These are phyloP conservation scores for Drosophila pectinifera DNA, from an alignment of 1,140 invertebrate species.

Conservation along the genomic window DNA sequence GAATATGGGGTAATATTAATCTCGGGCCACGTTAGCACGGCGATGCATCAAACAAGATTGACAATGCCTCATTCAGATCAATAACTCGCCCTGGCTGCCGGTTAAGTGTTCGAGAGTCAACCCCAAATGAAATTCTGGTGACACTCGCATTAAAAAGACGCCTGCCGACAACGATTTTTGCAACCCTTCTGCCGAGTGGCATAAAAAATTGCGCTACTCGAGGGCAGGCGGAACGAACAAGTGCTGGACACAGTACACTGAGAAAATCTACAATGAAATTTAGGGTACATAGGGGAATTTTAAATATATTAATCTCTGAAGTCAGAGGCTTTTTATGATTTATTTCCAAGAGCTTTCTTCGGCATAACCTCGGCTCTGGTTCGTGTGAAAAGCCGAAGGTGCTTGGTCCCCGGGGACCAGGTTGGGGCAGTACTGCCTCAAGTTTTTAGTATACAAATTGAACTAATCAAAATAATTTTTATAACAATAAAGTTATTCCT, in stretches of 20 bases:
- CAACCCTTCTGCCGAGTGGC: slow-evolving; percentile 72
- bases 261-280: background rate
- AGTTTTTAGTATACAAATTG: too few species aligned
- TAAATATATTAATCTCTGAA: too few species aligned
- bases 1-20: slow-evolving; percentile 67
- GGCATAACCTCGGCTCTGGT: too few species aligned
- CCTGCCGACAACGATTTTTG: slow-evolving; percentile 52
- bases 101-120: slow-evolving; percentile 41
- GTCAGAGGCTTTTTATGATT: too few species aligned
- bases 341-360: too few species aligned
- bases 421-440: too few species aligned
- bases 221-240: slow-evolving; percentile 76
- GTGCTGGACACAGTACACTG: slow-evolving; percentile 39
- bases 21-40: slow-evolving; percentile 33
- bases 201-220: slow-evolving; percentile 76
- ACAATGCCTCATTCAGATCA: slow-evolving; percentile 75
- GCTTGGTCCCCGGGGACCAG: too few species aligned
- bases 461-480: too few species aligned
- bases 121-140: slow-evolving; percentile 56
- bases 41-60: slow-evolving; percentile 77
- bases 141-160: slow-evolving; percentile 58
- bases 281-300: background rate
- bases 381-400: too few species aligned
- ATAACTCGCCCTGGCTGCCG: slow-evolving; percentile 49
- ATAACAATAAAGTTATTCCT: too few species aligned